These are phyloP conservation scores for Hoplodrina ambigua DNA, from an alignment of 2,888 invertebrate genomes.

Conservation along the genomic window DNA sequence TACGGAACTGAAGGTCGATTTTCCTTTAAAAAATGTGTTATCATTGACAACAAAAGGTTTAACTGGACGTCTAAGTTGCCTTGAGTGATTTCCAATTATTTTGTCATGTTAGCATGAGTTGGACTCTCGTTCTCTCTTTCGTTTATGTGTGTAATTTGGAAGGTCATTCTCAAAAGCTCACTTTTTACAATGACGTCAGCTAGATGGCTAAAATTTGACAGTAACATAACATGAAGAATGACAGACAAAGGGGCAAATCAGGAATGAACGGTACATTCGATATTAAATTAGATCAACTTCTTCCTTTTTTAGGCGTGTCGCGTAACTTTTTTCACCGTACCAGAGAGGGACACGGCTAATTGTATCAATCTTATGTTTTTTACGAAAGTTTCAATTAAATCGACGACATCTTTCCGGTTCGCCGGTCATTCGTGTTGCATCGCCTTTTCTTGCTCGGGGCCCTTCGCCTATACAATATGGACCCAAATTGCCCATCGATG, in stretches of 20 bases:
- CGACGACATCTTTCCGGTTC: constrained; percentile 77
- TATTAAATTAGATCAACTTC: constrained; percentile 68
- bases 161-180: constrained; percentile 38
- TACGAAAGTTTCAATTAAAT: constrained; percentile 79
- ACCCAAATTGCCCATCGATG: constrained; percentile 81
- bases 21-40: constrained; percentile 1
- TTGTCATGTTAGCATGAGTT: constrained; percentile 42
- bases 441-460: constrained; percentile 73
- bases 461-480: constrained; percentile 79
- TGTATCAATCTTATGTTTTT: constrained; percentile 75
- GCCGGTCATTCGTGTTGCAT: constrained; percentile 70
- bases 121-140: constrained; percentile 41
- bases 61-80: constrained; percentile 9
- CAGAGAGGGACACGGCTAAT: constrained; percentile 72
- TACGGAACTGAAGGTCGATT: constrained; percentile 18
- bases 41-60: not conserved
- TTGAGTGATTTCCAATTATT: constrained; percentile 28
- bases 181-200: constrained; percentile 52
- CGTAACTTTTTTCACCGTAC: constrained; percentile 65
- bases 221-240: constrained; percentile 36
- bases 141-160: constrained; percentile 47
- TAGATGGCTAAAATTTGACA: constrained; percentile 29
- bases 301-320: constrained; percentile 64
- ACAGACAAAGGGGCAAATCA: constrained; percentile 37
- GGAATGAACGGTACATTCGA: constrained; percentile 71